Conservation (phyloP, 2,113 vertebrate species). For the Gallinago undulata region DNA sequence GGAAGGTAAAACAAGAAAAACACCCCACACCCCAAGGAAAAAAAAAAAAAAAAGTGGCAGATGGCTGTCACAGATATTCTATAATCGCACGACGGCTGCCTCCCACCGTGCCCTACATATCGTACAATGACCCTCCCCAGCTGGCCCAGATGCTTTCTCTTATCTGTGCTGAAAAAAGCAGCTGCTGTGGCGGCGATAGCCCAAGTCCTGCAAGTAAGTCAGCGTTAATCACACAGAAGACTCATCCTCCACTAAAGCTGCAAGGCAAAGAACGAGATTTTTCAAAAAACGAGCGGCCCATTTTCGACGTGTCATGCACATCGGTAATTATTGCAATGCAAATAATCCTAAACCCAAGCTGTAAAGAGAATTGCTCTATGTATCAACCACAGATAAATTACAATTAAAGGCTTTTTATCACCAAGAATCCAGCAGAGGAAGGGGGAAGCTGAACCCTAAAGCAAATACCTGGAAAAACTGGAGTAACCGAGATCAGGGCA, state of each 20-base stretch:
- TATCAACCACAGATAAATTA: background rate
- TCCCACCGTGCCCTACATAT: conserved; percentile 32
- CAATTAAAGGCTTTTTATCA: background rate
- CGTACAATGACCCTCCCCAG: background rate
- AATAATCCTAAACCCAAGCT: background rate
- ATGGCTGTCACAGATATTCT: background rate
- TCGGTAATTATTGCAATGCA: background rate
- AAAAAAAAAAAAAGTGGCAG: background rate
- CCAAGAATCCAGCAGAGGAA: background rate
- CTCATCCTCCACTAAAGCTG: background rate
- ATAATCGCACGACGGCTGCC: background rate
- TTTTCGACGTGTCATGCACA: background rate
- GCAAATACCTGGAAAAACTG: background rate
- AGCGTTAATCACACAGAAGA: background rate
- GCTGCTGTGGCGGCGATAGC: background rate
- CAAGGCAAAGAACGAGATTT: background rate
- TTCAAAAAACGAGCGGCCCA: background rate
- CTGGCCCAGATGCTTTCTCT: background rate
- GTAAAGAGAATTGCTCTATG: background rate
- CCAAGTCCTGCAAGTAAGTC: background rate
- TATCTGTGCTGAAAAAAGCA: background rate
- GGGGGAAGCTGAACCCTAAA: background rate
- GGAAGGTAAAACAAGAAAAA: background rate
- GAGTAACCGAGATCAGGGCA: background rate
- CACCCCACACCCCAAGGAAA: background rate